Conservation (phyloP, 2,888 invertebrate genomes). For the Phytoseiulus persimilis region DNA sequence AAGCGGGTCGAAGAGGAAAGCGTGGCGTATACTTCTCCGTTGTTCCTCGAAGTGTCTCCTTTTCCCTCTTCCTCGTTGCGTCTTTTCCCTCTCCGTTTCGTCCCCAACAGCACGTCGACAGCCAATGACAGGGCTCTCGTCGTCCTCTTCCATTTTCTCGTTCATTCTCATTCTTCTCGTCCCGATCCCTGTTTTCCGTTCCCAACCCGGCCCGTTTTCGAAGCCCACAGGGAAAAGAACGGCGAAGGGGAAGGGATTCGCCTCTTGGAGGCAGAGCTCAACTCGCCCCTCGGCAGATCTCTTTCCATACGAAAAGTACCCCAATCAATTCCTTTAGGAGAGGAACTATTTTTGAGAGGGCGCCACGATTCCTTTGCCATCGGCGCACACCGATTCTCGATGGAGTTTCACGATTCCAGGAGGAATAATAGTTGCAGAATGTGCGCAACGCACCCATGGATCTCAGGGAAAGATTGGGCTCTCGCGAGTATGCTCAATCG, state of each 20-base stretch:
- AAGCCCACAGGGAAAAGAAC: background rate
- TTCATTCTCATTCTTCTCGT: background rate
- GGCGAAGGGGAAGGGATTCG: background rate
- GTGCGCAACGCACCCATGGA: no score
- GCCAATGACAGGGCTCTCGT: background rate
- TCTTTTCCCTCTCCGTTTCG: conserved; percentile 5
- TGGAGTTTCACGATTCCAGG: no score
- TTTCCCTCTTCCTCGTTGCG: conserved; percentile 5
- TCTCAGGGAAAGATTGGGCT: no score
- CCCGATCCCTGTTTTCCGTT: background rate
- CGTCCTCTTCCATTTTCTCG: background rate
- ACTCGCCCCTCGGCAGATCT: conserved; percentile 5
- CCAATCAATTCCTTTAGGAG: background rate
- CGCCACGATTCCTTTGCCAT: background rate
- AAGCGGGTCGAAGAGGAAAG: background rate
- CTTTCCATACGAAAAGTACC: background rate
- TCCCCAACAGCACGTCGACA: background rate
- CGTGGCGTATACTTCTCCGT: background rate
- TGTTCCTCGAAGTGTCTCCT: background rate
- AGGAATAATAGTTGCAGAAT: no score
- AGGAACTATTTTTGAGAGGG: background rate
- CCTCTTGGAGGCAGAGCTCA: background rate
- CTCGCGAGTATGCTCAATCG: no score
- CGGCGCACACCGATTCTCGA: background rate
- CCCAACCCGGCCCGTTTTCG: background rate